Conservation (phyloP, 2,888 invertebrate species). For the Mythimna lalbum region DNA sequence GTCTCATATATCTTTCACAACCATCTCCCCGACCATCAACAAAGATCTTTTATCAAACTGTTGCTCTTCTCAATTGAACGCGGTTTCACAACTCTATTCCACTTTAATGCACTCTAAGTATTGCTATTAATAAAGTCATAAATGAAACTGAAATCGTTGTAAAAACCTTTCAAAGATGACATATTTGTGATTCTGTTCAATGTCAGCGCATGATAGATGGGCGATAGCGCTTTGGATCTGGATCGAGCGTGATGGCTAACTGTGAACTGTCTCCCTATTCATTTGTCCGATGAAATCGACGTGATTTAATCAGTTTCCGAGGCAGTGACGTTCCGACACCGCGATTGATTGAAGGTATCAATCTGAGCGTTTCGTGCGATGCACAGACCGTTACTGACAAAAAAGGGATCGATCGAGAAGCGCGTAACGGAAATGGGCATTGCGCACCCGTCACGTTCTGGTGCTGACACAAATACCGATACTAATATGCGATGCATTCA, state of each 20-base stretch:
- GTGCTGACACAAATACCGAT: constrained; percentile 86
- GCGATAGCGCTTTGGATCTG: constrained; percentile 78
- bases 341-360: constrained; percentile 88
- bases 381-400: constrained; percentile 87
- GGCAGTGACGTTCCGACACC: constrained; percentile 84
- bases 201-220: constrained; percentile 71
- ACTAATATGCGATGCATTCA: constrained; percentile 83
- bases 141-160: constrained; percentile 51
- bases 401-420: constrained; percentile 87
- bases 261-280: constrained; percentile 80
- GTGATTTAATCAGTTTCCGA: constrained; percentile 88
- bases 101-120: constrained; percentile 27
- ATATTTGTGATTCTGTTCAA: constrained; percentile 53
- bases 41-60: constrained; percentile 44
- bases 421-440: constrained; percentile 88
- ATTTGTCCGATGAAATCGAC: constrained; percentile 86
- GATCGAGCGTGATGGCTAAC: constrained; percentile 84
- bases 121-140: constrained; percentile 28
- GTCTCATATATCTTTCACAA: constrained; percentile 36
- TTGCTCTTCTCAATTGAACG: constrained; percentile 27
- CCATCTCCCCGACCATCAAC: constrained; percentile 31
- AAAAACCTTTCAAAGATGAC: constrained; percentile 48
- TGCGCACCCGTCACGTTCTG: constrained; percentile 83
- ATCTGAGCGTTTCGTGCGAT: constrained; percentile 87
- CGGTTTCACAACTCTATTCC: constrained; percentile 25